Evolutionary conservation across 2,113 vertebrate genomes (phyloP), one percentile per base, ranked within the genome.

Genomic region (Brachionichthys hirsutus): DNA sequence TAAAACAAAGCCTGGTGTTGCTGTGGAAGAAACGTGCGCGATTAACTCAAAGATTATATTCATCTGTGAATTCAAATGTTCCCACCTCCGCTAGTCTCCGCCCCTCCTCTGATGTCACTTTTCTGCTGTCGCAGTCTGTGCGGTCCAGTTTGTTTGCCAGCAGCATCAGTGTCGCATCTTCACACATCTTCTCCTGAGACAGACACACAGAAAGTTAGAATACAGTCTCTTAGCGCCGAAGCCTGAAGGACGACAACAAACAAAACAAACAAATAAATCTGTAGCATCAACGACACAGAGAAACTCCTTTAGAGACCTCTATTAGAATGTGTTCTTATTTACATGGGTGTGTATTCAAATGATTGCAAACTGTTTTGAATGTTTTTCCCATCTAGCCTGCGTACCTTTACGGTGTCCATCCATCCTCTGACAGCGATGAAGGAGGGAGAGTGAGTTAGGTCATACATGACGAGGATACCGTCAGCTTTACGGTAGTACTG

Each of bases 401-500:
- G 90, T 62, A 95, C 94, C 90, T 92, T 90, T 30, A 93, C 63
- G 0, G 85, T 86, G 63, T 87, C 78, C 73, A 95, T 86, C 94
- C 94, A 94, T 34, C 89, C 90, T 18, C 89, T 77, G 58, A 93
- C 84, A 0, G 91, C 89, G 0, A 8, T 13, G 71, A 93, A 92
- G 62, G 93, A 93, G 59, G 83, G 10, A 20, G 82, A 40, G 0
- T 86, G 64, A 0, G 86, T 93, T 0, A 93, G 0, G 69, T 95
- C 93, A 35, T 94, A 95, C 92, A 94, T 87, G 54, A 90, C 86
- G 24, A 95, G 80, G 54, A 94, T 83, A 2, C 90, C 91, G 0
- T 94, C 92, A 0, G 90, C 92, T 62, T 88, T 92, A 17, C 91
- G 89, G 65, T 93, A 93, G 11, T 94, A 94, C 73, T 94, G 94